phyloP scores from a whole-genome alignment of 2,797 vertebrate species.

The Peromyscus aztecus region DNA sequence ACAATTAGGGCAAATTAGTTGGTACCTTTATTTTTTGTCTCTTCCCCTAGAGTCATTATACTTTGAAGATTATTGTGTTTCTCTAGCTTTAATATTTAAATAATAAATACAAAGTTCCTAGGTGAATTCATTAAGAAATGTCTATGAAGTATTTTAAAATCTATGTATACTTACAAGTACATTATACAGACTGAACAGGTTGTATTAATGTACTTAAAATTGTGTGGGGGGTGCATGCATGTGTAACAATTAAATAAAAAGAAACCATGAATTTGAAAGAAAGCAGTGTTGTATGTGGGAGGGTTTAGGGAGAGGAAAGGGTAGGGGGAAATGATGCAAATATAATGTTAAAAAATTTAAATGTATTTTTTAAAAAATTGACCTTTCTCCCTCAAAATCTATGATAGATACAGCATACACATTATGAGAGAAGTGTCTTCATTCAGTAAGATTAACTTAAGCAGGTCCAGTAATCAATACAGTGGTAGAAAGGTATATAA shows the following conservation, averaged over 20 bases:
- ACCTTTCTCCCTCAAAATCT: background rate
- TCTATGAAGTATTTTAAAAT: constrained; percentile 46
- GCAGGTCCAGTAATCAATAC: background rate
- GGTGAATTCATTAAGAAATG: constrained; percentile 67
- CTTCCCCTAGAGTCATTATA: constrained; percentile 66
- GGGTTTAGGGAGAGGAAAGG: background rate
- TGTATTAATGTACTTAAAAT: background rate
- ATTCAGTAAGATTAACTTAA: background rate
- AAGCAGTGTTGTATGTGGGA: background rate
- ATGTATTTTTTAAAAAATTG: background rate
- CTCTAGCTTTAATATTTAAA: constrained; percentile 56
- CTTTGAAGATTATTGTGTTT: constrained; percentile 74
- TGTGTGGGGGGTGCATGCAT: background rate
- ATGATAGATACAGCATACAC: background rate
- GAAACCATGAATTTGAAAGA: background rate
- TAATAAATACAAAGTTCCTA: constrained; percentile 46
- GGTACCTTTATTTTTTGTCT: constrained; percentile 77
- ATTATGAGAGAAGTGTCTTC: background rate
- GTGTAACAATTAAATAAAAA: background rate
- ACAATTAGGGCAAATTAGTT: constrained; percentile 80
- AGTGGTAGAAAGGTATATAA: background rate
- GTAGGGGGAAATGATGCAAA: background rate
- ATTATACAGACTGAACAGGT: background rate
- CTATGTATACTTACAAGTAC: background rate
- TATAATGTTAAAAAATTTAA: background rate